phyloP scores from a whole-genome alignment of 2,113 vertebrate genomes.

The Helogale parvula region DNA sequence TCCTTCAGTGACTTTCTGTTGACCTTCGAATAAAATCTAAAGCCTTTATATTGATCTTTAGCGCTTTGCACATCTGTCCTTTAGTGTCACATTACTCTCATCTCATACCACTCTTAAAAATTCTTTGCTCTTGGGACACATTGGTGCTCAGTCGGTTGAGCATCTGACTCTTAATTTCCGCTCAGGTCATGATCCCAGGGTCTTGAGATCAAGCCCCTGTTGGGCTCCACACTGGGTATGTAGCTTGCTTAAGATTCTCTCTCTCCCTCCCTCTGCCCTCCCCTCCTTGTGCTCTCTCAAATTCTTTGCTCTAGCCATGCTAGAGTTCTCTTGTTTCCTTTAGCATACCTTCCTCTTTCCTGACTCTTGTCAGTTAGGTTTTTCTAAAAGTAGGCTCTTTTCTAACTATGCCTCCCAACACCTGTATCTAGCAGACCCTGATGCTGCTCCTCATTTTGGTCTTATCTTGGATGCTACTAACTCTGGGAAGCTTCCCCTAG shows the following conservation, averaged over 20 bases:
- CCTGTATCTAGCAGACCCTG: neutral
- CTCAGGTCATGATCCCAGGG: too few species aligned
- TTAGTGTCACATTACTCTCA: neutral
- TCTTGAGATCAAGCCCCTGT: too few species aligned
- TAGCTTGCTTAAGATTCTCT: too few species aligned
- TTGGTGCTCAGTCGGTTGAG: too few species aligned
- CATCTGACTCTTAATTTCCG: too few species aligned
- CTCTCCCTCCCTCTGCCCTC: too few species aligned
- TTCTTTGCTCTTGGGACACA: neutral
- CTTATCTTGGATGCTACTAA: neutral
- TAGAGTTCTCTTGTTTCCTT: neutral
- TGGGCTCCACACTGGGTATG: too few species aligned
- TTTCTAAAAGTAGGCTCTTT: neutral
- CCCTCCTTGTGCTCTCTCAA: too few species aligned
- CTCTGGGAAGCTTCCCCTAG: neutral
- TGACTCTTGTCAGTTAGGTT: neutral
- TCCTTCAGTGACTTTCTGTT: neutral
- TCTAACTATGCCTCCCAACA: accelerated
- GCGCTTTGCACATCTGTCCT: neutral
- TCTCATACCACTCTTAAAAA: neutral
- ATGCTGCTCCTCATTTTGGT: neutral
- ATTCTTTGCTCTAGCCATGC: neutral
- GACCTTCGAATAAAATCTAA: neutral
- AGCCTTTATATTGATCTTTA: neutral
- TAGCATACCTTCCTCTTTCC: neutral